Base-by-base conservation (phyloP, 2,797 vertebrate species). In the Mormyrus hasselquistii region DNA sequence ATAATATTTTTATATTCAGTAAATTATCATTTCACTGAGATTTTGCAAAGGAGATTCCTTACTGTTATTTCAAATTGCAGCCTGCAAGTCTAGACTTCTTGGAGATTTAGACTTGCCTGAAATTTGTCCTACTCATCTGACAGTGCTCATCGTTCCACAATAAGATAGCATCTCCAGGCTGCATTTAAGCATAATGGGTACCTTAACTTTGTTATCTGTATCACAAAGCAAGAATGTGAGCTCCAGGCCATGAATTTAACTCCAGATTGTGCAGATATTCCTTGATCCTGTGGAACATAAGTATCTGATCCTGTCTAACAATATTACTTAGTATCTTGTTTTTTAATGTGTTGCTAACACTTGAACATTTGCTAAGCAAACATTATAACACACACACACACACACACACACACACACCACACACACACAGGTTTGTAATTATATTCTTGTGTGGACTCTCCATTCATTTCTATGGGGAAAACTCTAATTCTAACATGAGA, bases 161-260 rank as follows among this genome's bases (percentile, higher is more conserved):
- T 93, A 93, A 96, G 96, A 97, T 97, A 96, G 94, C 94, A 96
- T 97, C 96, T 97, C 94, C 95, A 95, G 95, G 96, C 93, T 95
- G 95, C 95, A 94, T 94, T 94, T 93, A 95, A 92, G 94, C 94
- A 94, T 79, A 95, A 95, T 95, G 95, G 95, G 91, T 91, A 95
- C 95, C 95, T 95, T 94, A 95, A 96, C 96, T 97, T 96, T 96
- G 95, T 95, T 95, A 96, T 95, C 96, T 96, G 95, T 95, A 96
- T 96, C 95, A 95, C 95, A 95, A 95, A 96, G 95, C 96, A 96
- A 96, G 94, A 94, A 95, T 95, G 53, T 87, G 50, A 41, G 88
- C 90, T 86, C 41, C 73, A 89, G 90, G 91, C 90, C 29, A 88
- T 85, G 49, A 12, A 29, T 50, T 89, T 83, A 41, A 89, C 38